Evolutionary conservation across 2,113 vertebrate genomes (phyloP), one percentile per base, ranked within the genome.

Genomic region (Perca schrenkii): DNA sequence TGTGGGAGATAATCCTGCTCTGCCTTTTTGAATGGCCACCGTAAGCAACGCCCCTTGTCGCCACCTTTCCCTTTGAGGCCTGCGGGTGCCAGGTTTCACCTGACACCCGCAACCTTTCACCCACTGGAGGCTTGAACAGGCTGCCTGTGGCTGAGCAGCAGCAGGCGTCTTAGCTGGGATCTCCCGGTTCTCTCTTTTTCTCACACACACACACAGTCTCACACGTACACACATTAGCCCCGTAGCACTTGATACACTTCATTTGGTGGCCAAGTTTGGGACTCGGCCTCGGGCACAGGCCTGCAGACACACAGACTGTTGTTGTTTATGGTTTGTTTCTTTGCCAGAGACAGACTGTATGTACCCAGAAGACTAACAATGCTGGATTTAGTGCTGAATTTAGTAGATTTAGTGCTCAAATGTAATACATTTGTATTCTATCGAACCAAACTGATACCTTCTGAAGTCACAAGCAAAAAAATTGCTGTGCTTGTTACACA

Each of bases 71-170:
- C 76, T 40, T n/a, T 7, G 72, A 40, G 79, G 69, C 69, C 78
- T 2, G 31, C 3, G 2, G 8, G 56, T 17, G 76, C 69, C 53
- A 7, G 84, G 81, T 80, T 90, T 88, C 77, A 91, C 91, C 90
- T 86, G 84, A 86, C 70, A 88, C 79, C 79, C 14, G 7, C 82
- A 1, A 95, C 93, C 94, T 94, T 93, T 94, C 84, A 69, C 93
- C 93, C 58, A 94, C 79, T 93, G 14, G 36, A 43, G 80, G 76
- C 60, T 85, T 88, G 56, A 85, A 63, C 65, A 14, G 75, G 25
- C 77, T 36, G 50, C 61, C 47, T 70, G 77, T 66, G 80, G 83
- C 73, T 90, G 57, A 80, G 79, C 72, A 62, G 76, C 78, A 56
- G 50, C 58, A 10, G 72, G 84, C 71, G 13, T 77, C 88, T 89